Evolutionary conservation across 2,888 invertebrate genomes (phyloP), one percentile per base, ranked within the genome.

Genomic region (Cyrtodaria siliqua): DNA sequence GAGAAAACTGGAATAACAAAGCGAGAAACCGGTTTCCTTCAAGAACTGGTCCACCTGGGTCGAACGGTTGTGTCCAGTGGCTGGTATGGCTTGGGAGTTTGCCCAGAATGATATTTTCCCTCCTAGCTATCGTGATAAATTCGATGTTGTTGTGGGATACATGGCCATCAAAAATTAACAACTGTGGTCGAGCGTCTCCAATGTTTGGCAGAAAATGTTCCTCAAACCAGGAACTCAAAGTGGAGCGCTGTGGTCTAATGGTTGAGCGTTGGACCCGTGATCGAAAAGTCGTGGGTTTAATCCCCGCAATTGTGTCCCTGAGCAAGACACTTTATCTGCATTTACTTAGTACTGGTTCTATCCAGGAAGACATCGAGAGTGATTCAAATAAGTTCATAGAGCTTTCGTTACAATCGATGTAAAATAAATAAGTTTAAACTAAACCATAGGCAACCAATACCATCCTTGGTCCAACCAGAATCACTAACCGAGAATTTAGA

Each of bases 1-100:
- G 16, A 76, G 27, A 33, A 77, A 81, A 23, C 59, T 59, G 0
- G 53, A 8, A 27, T 81, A 74, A 3, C 68, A 27, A 0, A 72
- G 63, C 16, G 74, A 18, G 16, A 74, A 60, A 12, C 77, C 74
- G 0, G 77, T 81, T 0, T 49, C 50, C 38, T 57, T 57, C 0
- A 71, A 40, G 52, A 81, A 81, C 3, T 56, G 49, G 38, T 81
- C 62, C 0, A 9, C 67, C 27, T 20, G 67, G 16, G 26, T 79
- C 68, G 33, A 79, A 55, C 0, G 71, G 68, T 24, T 75, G 74
- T 0, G 70, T 76, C 71, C 74, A 79, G 27, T 79, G 33, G 44
- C 74, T 74, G 24, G 74, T 79, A 33, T 73, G 61, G 8, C 56
- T 71, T 8, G 59, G 55, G 2, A 67, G 33, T 49, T 68, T 60